Evolutionary conservation across 2,113 vertebrate genomes (phyloP), one percentile per base, ranked within the genome.

Genomic region (Spea bombifrons): DNA sequence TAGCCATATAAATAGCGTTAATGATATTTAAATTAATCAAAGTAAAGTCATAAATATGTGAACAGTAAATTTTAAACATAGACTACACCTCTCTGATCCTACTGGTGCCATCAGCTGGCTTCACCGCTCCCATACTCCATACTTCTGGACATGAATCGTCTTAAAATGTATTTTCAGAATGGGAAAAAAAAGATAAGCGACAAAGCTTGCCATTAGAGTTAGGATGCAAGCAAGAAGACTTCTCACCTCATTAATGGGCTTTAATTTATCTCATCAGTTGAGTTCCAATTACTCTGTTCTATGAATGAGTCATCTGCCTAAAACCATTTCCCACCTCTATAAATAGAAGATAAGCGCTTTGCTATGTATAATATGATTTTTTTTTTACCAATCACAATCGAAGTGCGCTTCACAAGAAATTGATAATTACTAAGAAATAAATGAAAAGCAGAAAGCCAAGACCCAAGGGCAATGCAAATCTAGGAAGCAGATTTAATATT

Each of bases 381-480:
- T 59, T 59, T 59, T 59, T 12, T 59, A 5, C 55, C 55, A 71
- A 52, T 71, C 4, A 17, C 8, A 17, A 17, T 52, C 52, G 6
- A 52, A 71, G 68, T 52, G 48, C 1, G 15, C 49, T 71, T 52
- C 52, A 8, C 4, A 59, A 70, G 15, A 10, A 71, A 71, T 52
- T 52, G 66, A 71, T 52, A 53, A 52, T 52, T 17, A 71, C 68
- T 13, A 5, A 52, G 68, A 52, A 50, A 71, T 46, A 52, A 52
- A 50, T 71, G 49, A 30, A 71, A 17, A 13, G 15, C 13, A 12
- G 55, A 13, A 67, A 66, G 46, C 2, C 10, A 9, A 46, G 44
- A 67, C 66, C 66, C 15, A 15, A 10, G 44, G 15, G 43, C 66
- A 46, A 30, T 46, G 43, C 43, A 10, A 67, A 67, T 67, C 66